Evolutionary conservation across 2,797 vertebrate genomes (phyloP).

Genomic region (Xiphorhynchus erythropygius): DNA sequence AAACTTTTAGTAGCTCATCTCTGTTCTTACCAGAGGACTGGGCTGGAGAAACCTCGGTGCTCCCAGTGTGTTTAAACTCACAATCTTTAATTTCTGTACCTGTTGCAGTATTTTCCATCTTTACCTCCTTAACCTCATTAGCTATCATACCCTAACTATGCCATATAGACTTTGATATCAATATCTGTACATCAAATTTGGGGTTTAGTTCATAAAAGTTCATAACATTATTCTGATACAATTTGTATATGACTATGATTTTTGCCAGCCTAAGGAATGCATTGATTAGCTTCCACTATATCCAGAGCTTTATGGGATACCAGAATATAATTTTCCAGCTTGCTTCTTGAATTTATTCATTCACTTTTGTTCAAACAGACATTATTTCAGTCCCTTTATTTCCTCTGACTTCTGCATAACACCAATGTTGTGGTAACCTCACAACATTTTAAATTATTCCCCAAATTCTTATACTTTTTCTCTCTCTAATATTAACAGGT

Average conservation of each 20-base stretch:
- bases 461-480: neutral
- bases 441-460: neutral
- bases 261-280: neutral
- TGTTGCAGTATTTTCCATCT: neutral
- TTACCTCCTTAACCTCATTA: neutral
- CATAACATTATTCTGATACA: neutral
- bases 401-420: neutral
- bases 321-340: neutral
- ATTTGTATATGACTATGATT: neutral
- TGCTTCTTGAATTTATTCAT: neutral
- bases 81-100: neutral
- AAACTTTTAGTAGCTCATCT: rapidly evolving
- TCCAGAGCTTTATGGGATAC: neutral
- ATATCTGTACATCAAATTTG: neutral
- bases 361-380: neutral
- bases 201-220: neutral
- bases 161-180: neutral
- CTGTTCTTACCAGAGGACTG: neutral
- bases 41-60: neutral
- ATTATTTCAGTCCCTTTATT: neutral
- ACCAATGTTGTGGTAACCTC: neutral
- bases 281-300: neutral
- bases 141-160: neutral
- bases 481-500: neutral
- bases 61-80: neutral